phyloP scores from a whole-genome alignment of 2,888 invertebrate genomes.

The Tortrix viridana region DNA sequence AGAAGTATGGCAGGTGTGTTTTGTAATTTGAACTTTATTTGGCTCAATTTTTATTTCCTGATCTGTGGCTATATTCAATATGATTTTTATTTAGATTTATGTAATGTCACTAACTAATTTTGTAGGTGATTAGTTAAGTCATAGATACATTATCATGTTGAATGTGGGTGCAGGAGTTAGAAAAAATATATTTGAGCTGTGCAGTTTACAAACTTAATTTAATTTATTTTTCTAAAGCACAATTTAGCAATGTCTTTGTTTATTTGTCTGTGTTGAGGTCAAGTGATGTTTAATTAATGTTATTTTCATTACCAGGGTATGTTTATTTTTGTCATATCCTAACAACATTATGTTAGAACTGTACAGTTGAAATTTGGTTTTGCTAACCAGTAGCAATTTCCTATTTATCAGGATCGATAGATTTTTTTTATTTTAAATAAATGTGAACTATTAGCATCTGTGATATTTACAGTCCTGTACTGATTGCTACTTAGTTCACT shows the following conservation, averaged over 20 bases:
- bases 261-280: neutral
- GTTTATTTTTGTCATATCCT: neutral
- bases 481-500: constrained; percentile 71
- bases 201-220: constrained; percentile 11
- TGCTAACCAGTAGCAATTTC: constrained; percentile 25
- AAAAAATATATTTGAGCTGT: constrained; percentile 6
- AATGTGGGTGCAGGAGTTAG: no score
- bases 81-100: no score
- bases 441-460: constrained; percentile 72
- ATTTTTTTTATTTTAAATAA: constrained; percentile 31
- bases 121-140: no score
- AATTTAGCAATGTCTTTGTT: neutral
- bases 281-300: neutral
- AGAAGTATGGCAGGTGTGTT: no score
- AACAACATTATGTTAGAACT: constrained; percentile 14
- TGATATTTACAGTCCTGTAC: constrained; percentile 78
- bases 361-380: constrained; percentile 25
- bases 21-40: no score
- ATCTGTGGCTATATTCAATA: no score
- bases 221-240: neutral
- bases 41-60: no score
- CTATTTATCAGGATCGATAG: constrained; percentile 11
- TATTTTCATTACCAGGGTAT: constrained; percentile 12
- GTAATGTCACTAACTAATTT: no score
- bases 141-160: neutral